phyloP scores from a whole-genome alignment of 2,888 invertebrate genomes.

The Eupeodes luniger region DNA sequence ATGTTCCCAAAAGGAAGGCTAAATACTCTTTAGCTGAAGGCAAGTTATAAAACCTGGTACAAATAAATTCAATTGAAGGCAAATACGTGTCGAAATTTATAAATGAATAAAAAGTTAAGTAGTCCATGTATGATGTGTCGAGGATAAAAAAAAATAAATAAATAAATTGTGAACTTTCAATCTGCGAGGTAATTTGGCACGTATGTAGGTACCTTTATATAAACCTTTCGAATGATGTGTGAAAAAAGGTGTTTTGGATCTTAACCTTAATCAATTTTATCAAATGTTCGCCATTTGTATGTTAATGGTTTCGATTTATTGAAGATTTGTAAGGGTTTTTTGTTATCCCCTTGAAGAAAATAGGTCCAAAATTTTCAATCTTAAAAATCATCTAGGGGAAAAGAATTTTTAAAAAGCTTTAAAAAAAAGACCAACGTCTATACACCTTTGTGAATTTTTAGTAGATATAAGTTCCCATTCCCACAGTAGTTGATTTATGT shows the following conservation, averaged over 20 bases:
- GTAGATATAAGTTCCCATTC: neutral
- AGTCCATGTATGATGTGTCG: neutral
- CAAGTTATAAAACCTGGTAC: conserved; percentile 1
- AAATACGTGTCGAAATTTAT: conserved; percentile 51
- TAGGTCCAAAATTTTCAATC: too few relatives aligned
- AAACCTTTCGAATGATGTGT: neutral
- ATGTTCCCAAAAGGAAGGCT: conserved; percentile 19
- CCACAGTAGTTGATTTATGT: conserved; percentile 12
- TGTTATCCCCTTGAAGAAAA: too few relatives aligned
- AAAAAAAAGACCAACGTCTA: too few relatives aligned
- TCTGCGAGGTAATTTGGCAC: conserved; percentile 17
- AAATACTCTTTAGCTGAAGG: conserved; percentile 8
- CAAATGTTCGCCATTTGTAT: too few relatives aligned
- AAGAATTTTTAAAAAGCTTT: too few relatives aligned
- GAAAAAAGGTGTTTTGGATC: neutral
- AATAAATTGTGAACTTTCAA: neutral
- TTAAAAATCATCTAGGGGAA: too few relatives aligned
- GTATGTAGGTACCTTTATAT: neutral
- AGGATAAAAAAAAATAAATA: neutral
- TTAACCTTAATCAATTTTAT: neutral
- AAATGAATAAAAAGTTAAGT: conserved; percentile 10
- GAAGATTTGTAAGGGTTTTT: too few relatives aligned
- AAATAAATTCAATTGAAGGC: conserved; percentile 52
- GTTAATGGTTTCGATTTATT: too few relatives aligned
- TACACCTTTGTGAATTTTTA: neutral